Base-by-base conservation (phyloP, 1,140 invertebrate genomes). In the Phthorimaea operculella region DNA sequence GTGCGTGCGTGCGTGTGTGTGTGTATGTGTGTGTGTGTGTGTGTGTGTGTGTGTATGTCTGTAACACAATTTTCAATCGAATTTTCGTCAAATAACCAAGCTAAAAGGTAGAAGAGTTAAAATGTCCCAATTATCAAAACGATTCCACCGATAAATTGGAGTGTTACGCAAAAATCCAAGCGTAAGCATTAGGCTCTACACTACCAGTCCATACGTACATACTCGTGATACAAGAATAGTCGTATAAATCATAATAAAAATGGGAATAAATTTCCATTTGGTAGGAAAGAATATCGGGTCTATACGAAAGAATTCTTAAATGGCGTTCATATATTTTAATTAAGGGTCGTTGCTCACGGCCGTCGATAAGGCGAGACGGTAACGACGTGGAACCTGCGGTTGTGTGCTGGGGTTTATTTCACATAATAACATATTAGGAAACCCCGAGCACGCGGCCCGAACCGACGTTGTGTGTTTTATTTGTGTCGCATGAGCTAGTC, bases 361-460 rank as follows among this genome's bases (percentile, higher is more conserved):
- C 63, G 68, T 73, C 72, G 76, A 80, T 80, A 74, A 77, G 66
- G 63, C 66, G 63, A 73, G 60, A 52, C 59, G 61, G 72, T 68
- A 64, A 66, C 62, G 59, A 68, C 62, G 60, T 63, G 57, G 59
- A 55, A 53, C 63, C 66, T 55, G 57, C 62, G 55, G 54, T 60
- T 62, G 54, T 65, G 62, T 52, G 56, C 60, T 62, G 45, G 45
- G 70, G 72, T 81, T 79, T 82, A 82, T 82, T 79, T 73, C 76
- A 72, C 75, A 70, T 82, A 82, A 82, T 82, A 82, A 82, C 75
- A 82, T 72, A 78, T 79, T 78, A 79, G 71, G 63, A 53, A 59
- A 59, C 64, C 72, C 61, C 39, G 56, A 42, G 68, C 70, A 66
- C 66, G 70, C 66, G 64, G 66, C 18, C 55, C 51, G 17, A 33